Percentiles rank a stretch among this genome's conserved stretches.
Conservation (phyloP, 2,113 vertebrate genomes). For the Ellobius talpinus region DNA sequence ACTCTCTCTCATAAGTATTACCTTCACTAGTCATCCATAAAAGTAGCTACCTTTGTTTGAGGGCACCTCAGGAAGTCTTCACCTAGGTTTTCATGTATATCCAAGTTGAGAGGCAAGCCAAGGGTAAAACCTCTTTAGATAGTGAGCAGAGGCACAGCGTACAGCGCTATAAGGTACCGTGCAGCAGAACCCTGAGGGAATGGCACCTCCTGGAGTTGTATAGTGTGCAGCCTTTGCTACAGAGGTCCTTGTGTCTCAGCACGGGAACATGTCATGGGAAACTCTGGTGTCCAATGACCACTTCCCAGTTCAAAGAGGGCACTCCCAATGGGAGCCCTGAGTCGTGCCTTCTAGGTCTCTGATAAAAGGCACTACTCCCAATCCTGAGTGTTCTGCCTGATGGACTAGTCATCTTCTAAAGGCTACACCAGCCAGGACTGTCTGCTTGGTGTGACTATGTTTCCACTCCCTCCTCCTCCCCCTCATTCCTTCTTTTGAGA, state of each 20-base stretch:
- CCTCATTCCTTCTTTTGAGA: not conserved
- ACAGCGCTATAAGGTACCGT: not conserved
- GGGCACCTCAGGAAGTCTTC: not conserved
- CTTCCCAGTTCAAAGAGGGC: not conserved
- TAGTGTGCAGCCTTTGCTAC: rapidly evolving
- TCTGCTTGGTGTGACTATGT: not conserved
- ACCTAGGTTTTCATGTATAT: not conserved
- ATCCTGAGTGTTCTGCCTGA: not conserved
- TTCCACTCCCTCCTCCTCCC: not conserved
- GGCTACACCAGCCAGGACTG: not conserved
- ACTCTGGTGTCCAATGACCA: not conserved
- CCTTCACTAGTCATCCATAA: constrained; percentile 10
- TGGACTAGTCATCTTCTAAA: not conserved
- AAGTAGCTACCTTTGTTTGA: not conserved
- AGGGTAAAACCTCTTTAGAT: not conserved
- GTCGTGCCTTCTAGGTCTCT: not conserved
- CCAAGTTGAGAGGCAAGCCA: not conserved
- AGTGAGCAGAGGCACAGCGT: not conserved
- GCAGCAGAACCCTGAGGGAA: not conserved
- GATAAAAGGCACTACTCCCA: not conserved
- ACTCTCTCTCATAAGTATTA: constrained; percentile 7
- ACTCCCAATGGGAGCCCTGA: no score
- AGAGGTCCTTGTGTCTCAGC: not conserved
- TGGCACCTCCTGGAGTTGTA: not conserved
- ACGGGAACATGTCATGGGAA: not conserved